Percentiles rank a stretch among this genome's conserved stretches.
These are phyloP conservation scores for Teleogryllus oceanicus DNA, from an alignment of 2,888 invertebrate genomes.

Conservation along the genomic window DNA sequence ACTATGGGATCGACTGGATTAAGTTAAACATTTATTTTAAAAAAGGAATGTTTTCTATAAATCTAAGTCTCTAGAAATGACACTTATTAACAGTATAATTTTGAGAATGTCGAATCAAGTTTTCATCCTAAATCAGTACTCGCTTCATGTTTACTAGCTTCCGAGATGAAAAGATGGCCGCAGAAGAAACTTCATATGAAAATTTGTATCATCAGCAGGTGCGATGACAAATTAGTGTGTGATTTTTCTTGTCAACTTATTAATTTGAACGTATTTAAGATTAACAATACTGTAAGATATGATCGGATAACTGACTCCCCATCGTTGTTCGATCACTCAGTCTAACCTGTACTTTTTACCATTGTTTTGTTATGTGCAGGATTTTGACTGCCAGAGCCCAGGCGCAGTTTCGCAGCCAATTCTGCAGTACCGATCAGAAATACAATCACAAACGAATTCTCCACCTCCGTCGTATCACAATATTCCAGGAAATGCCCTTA, in stretches of 20 bases:
- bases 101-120: too few species aligned
- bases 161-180: conserved; percentile 34
- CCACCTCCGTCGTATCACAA: conserved; percentile 45
- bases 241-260: background rate
- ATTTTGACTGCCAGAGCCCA: conserved; percentile 31
- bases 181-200: conserved; percentile 30
- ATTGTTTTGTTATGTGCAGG: background rate
- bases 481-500: conserved; percentile 39
- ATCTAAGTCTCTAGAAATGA: too few species aligned
- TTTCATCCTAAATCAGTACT: too few species aligned
- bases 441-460: conserved; percentile 33
- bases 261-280: background rate
- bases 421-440: conserved; percentile 26
- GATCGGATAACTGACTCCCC: background rate
- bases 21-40: too few species aligned
- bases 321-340: background rate
- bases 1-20: too few species aligned
- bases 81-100: too few species aligned
- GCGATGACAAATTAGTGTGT: conserved; percentile 23
- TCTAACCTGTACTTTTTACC: background rate
- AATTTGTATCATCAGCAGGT: conserved; percentile 35
- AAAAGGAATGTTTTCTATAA: too few species aligned
- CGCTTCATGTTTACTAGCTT: background rate
- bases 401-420: conserved; percentile 31
- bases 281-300: background rate